These are phyloP conservation scores for Eulemur rufifrons DNA, from an alignment of 2,113 vertebrate species.

Conservation along the genomic window DNA sequence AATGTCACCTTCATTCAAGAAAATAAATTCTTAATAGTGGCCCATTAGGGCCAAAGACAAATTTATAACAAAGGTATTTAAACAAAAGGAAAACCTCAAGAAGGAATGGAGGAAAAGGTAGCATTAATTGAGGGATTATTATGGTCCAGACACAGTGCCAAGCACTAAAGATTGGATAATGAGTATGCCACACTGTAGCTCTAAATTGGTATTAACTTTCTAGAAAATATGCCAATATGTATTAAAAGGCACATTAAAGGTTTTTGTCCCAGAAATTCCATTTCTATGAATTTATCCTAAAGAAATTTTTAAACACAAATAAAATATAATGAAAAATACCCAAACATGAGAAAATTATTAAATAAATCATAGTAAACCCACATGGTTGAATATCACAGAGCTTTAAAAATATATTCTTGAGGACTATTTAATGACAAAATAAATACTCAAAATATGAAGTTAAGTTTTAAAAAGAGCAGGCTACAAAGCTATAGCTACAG, in stretches of 20 bases:
- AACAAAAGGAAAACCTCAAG: neutral
- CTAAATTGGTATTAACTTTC: neutral
- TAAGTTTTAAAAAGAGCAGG: neutral
- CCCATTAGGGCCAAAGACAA: neutral
- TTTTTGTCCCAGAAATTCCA: neutral
- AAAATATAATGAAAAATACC: neutral
- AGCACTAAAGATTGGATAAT: neutral
- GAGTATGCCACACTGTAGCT: neutral
- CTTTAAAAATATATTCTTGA: neutral
- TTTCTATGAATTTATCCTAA: neutral
- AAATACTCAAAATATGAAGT: neutral
- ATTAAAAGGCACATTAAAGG: neutral
- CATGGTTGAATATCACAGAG: neutral
- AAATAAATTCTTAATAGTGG: neutral
- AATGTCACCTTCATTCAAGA: neutral
- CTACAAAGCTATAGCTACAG: neutral
- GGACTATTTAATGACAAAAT: neutral
- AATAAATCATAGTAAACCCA: neutral
- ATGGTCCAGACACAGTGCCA: neutral
- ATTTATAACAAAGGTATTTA: neutral
- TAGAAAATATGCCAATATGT: neutral
- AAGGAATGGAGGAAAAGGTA: neutral
- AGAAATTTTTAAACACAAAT: neutral
- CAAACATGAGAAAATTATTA: neutral
- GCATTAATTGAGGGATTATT: neutral